Evolutionary conservation across 2,888 invertebrate genomes (phyloP).

Genomic region (Rhamnusium bicolor): DNA sequence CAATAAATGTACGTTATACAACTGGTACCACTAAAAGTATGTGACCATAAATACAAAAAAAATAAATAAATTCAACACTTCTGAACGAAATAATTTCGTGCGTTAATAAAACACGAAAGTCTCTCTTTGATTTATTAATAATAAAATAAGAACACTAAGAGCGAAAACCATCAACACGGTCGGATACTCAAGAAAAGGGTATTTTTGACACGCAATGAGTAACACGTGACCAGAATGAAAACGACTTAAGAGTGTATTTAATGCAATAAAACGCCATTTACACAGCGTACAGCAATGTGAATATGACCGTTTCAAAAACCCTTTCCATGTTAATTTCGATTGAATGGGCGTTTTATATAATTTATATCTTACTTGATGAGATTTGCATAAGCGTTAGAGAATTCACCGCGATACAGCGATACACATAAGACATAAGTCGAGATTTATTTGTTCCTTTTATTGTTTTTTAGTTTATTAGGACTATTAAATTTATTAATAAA

Average conservation of each 20-base stretch:
- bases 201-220: slow-evolving; percentile 30
- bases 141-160: background rate
- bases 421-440: background rate
- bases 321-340: slow-evolving; percentile 48
- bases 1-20: too few relatives aligned
- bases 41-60: too few relatives aligned
- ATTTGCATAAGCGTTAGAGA: slow-evolving; percentile 13
- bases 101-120: background rate
- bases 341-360: slow-evolving; percentile 27
- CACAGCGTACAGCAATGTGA: slow-evolving; percentile 4
- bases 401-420: background rate
- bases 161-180: background rate
- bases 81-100: background rate
- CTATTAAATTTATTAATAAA: background rate
- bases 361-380: slow-evolving; percentile 26
- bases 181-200: slow-evolving; percentile 5
- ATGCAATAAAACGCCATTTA: slow-evolving; percentile 45
- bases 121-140: background rate
- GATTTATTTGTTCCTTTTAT: background rate
- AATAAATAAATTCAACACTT: background rate
- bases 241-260: slow-evolving; percentile 23
- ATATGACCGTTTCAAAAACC: slow-evolving; percentile 49
- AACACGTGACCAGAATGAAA: slow-evolving; percentile 26
- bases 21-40: too few relatives aligned
- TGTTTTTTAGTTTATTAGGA: background rate